Evolutionary conservation across 30 jellyfish, hydroid and myxozoan species (phyloP), one percentile per base, ranked within the genome.

Genomic region (Turritopsis rubra): DNA sequence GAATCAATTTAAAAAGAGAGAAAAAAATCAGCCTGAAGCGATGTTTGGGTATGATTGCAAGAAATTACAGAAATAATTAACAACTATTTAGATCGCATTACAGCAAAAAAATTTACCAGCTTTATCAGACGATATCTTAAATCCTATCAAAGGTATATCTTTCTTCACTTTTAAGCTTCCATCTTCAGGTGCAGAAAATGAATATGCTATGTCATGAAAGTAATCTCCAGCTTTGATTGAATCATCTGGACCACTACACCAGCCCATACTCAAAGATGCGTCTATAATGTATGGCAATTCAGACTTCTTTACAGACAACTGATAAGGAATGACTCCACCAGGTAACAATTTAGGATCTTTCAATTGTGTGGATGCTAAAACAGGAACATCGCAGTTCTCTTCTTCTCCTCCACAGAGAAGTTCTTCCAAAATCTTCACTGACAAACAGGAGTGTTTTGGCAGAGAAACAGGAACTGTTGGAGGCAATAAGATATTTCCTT

Each of bases 101-200:
- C 19, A 54, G n/a, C 4, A 66, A 66, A 41, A 3, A 41, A 41
- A 41, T 13, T 41, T 5, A 41, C 60, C 60, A 41, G 60, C 5
- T 3, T 41, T 5, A 41, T 3, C 60, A 41, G n/a, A n/a, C n/a
- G n/a, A n/a, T n/a, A 41, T 41, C 60, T 21, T 26, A 66, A 3
- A 66, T 66, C 76, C 29, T 66, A 21, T 26, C 27, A 66, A 17
- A 17, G 76, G 8, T 3, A 66, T 66, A 17, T 66, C 76, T 21
- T 21, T 26, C 17, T 7, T 66, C 9, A 66, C 27, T 21, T 66
- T 17, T 3, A 41, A 13, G 17, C 29, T 66, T 7, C 77, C 30
- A 68, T 68, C 77, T 27, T 68, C 30, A n/a, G 77, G 77, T n/a
- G 30, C 31, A n/a, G 77, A n/a, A 68, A 68, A 68, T 68, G 28